Percentiles rank a stretch among this genome's conserved stretches.
These are phyloP conservation scores for Polydrusus pterygomalis DNA, from an alignment of 2,888 invertebrate genomes.

Conservation along the genomic window DNA sequence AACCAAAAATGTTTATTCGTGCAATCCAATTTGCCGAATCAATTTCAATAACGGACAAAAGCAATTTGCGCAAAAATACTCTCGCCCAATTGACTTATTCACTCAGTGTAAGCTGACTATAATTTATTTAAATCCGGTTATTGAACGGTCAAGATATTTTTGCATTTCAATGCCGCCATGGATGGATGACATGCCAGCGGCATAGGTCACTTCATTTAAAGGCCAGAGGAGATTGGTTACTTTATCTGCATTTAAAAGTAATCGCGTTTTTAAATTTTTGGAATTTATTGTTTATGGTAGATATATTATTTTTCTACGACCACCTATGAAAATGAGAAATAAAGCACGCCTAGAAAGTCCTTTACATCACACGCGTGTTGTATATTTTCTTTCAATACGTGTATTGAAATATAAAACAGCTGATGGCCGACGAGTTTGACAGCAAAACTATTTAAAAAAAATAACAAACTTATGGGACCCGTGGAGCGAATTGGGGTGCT, in stretches of 20 bases:
- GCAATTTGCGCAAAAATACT: slow-evolving; percentile 41
- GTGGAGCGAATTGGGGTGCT: no score
- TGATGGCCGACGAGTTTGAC: no score
- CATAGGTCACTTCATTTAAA: slow-evolving; percentile 30
- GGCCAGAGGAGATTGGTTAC: not conserved
- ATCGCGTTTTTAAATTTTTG: not conserved
- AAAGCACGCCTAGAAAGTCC: no score
- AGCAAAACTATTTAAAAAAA: no score
- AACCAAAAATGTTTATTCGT: slow-evolving; percentile 26
- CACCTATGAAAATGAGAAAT: no score
- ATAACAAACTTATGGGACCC: no score
- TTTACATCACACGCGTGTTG: no score
- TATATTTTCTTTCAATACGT: no score
- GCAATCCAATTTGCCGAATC: slow-evolving; percentile 36
- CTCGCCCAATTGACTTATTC: slow-evolving; percentile 39
- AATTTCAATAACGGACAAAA: slow-evolving; percentile 42
- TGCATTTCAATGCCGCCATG: slow-evolving; percentile 37
- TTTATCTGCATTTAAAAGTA: slow-evolving; percentile 2
- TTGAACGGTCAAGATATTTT: slow-evolving; percentile 43
- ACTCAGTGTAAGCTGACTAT: slow-evolving; percentile 41
- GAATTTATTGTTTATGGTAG: no score
- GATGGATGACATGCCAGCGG: slow-evolving; percentile 18
- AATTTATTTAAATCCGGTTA: slow-evolving; percentile 48
- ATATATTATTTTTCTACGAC: no score
- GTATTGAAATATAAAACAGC: no score